Base-by-base conservation (phyloP, 2,113 vertebrate species). In the Chionomys nivalis region DNA sequence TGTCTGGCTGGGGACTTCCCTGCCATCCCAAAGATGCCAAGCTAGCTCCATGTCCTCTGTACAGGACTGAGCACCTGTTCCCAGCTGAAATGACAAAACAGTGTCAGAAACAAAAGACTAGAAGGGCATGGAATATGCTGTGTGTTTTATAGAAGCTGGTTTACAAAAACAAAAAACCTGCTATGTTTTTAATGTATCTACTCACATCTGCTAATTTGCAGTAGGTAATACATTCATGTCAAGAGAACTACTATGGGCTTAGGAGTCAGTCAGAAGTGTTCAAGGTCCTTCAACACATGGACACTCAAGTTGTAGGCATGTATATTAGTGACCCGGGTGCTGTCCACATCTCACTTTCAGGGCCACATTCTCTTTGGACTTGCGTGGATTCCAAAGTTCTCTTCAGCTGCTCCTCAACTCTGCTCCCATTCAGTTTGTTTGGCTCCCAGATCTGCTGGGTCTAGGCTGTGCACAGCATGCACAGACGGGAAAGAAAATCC, bases 301-400 rank as follows among this genome's bases (percentile, higher is more conserved):
- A 42, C 24, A 6, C 24, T 33, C 8, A 8, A 44, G n/a, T 16
- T 8, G 2, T 6, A 52, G 39, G 70, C 21, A 44, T 39, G 26
- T 23, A 3, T 14, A 47, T 44, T 61, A 3, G 11, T 28, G 44
- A 36, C 3, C 36, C 47, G 24, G 9, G 36, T 47, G n/a, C 42
- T 16, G n/a, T 63, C 7, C 55, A 24, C 7, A 1, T 4, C 49
- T 88, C 23, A 17, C 0, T 2, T 8, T 10, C 13, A 42, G 36
- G 24, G 49, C 23, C 24, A 14, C 24, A 24, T 19, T 63, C 26
- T 89, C n/a, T 9, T 52, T 7, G 44, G 47, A n/a, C 63, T 44
- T 49, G 47, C 5, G 12, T 23, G 86, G 66, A 39, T 28, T 44
- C 55, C 31, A 3, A 61, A 14, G 26, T 33, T 33, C 39, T 61